Base-by-base conservation (phyloP, 1,140 invertebrate genomes). In the Cydia splendana region DNA sequence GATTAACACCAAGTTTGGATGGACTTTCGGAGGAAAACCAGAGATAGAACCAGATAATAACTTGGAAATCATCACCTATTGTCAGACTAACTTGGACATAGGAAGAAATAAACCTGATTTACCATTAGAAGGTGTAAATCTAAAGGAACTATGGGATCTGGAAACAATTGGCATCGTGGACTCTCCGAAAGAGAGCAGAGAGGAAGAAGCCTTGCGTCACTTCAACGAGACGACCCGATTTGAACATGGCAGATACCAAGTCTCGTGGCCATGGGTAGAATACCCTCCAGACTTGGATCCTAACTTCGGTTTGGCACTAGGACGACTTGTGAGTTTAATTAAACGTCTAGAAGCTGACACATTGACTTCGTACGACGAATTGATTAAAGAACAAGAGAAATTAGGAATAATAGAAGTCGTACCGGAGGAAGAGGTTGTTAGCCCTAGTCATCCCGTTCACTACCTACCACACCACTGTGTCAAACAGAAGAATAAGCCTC, bases 201-300 rank as follows among this genome's bases (percentile, higher is more conserved):
- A 4, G 0, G 53, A 75, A 1, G 57, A 75, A 38, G 75, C 75
- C 15, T 9, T 75, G 1, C 12, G 4, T 28, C 20, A 75, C 30
- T 65, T 75, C 75, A 75, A 62, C 28, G 51, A 20, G 1, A 75
- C 53, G 2, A 51, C 53, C 10, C 10, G 1, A 6, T 75, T 3
- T 42, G 9, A 30, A 3, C 20, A 75, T n/a, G 18, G 18, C 51
- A 75, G 75, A 65, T 75, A 75, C 38, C 24, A 51, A 4, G 45
- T 75, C 15, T 65, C n/a, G 24, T 75, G 75, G 75, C 75, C 75
- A 18, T 75, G 75, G 75, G 9, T n/a, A 18, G 15, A 75, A 20
- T 38, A n/a, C 1, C 51, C 75, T 7, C 30, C 28, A 34, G 24
- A 65, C 15, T 18, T 75, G 30, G 15, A 24, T 9, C 5, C 30